These are phyloP conservation scores for Himantopus leucocephalus DNA, from an alignment of 2,113 vertebrate species.

Conservation along the genomic window DNA sequence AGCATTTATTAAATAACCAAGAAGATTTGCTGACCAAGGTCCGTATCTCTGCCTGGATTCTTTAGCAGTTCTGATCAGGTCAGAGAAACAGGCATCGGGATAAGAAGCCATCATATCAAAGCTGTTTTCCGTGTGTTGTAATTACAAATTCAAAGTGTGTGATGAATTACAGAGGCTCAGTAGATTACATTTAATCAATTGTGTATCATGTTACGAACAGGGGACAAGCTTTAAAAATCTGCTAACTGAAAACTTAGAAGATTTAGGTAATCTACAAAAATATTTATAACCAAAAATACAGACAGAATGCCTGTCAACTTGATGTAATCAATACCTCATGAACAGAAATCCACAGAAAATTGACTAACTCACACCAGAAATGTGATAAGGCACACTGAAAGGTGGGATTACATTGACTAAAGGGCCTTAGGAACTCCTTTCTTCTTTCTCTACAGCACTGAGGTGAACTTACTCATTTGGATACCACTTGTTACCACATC, in stretches of 20 bases:
- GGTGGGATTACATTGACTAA: not conserved
- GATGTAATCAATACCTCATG: not conserved
- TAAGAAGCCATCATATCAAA: not conserved
- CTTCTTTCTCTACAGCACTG: not conserved
- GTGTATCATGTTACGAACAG: not conserved
- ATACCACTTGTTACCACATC: not conserved
- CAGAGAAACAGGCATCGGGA: not conserved
- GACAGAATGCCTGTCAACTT: not conserved
- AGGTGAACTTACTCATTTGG: not conserved
- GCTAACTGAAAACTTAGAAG: not conserved
- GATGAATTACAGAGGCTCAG: not conserved
- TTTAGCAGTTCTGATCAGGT: not conserved
- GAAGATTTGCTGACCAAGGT: not conserved
- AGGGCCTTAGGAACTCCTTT: not conserved
- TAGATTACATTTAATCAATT: not conserved
- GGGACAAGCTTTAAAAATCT: not conserved
- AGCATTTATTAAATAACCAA: not conserved
- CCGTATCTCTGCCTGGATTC: not conserved
- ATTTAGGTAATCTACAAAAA: not conserved
- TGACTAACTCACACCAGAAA: not conserved
- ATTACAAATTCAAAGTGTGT: not conserved
- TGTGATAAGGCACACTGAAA: fast-evolving
- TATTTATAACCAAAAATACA: not conserved
- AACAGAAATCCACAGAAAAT: not conserved
- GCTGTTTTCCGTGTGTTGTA: not conserved